Evolutionary conservation across 2,797 vertebrate genomes (phyloP), one percentile per base, ranked within the genome.

Genomic region (Synanceia verrucosa): DNA sequence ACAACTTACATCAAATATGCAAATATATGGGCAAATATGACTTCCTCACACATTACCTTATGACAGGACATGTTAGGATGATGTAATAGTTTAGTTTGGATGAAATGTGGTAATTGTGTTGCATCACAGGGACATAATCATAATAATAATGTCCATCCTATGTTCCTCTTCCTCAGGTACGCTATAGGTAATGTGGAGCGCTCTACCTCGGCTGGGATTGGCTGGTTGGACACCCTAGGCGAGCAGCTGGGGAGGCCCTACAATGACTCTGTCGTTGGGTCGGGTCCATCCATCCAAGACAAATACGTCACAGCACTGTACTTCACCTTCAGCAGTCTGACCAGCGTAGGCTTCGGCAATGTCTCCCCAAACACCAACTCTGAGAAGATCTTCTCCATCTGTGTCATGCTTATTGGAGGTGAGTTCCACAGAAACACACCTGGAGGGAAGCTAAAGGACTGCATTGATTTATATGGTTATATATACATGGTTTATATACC

Each of bases 321-420:
- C 93, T 97, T 97, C 94, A 97, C 96, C 90, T 97, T 97, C 94
- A 97, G 96, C 89, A 97, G 96, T 82, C 95, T 97, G 57, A 97
- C 96, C 90, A 97, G 96, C 3, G 96, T 97, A 0, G 96, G 96
- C 83, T 97, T 97, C 0, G 96, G 96, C 29, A 97, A 97, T 0
- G 95, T 97, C 26, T 97, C 96, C 0, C 96, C 96, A 64, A 97
- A 97, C 93, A 97, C 96, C 90, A 97, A 96, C 93, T 94, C 95
- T 0, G 96, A 97, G 89, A 97, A 97, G 94, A 95, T 97, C 89
- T 97, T 97, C 89, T 97, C 96, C 84, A 97, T 97, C 92, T 96
- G 96, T 9, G 95, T 97, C 88, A 97, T 97, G 96, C 94, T 97
- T 18, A 95, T 97, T 3, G 96, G 96, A 73, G 96, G 96, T 97